A percentile compares a stretch with the other conserved stretches of the same genome.
Evolutionary conservation across 2,797 vertebrate species (phyloP).

Genomic region (Lagocephalus sceleratus): DNA sequence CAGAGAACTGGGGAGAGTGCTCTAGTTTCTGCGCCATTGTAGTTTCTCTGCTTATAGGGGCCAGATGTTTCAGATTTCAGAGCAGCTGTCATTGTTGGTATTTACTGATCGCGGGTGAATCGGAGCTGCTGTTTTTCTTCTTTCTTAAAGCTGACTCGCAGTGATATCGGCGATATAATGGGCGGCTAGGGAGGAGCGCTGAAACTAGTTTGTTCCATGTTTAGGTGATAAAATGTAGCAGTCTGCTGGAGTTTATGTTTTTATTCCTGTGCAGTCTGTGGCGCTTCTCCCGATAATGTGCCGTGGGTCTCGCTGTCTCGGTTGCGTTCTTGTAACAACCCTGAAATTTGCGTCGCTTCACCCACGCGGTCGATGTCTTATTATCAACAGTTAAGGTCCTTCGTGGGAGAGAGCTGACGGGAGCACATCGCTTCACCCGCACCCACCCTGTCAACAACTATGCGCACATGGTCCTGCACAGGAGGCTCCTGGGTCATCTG

Average conservation of each 20-base stretch:
- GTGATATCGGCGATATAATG: too few species aligned
- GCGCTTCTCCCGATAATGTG: neutral
- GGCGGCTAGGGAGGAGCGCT: too few species aligned
- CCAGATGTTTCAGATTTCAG: constrained; percentile 34
- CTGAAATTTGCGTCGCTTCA: neutral
- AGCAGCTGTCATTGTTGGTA: constrained; percentile 16
- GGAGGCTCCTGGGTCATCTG: constrained; percentile 95
- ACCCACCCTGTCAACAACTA: constrained; percentile 91
- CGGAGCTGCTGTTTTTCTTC: neutral
- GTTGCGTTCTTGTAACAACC: constrained; percentile 5
- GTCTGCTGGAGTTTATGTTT: constrained; percentile 4
- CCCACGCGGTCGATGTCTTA: constrained; percentile 27
- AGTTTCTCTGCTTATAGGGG: constrained; percentile 29
- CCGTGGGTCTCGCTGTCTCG: constrained; percentile 1
- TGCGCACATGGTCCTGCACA: constrained; percentile 92
- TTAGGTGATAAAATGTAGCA: neutral
- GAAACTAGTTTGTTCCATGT: too few species aligned
- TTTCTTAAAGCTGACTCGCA: neutral
- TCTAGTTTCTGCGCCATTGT: constrained; percentile 32
- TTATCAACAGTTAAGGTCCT: constrained; percentile 83
- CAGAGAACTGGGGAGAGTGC: constrained; percentile 9
- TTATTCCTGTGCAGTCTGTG: constrained; percentile 3
- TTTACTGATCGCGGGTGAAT: constrained; percentile 11
- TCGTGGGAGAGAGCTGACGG: constrained; percentile 88
- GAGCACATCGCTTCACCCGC: constrained; percentile 83